Conservation (phyloP, 2,113 vertebrate genomes). For the Stegastes partitus region DNA sequence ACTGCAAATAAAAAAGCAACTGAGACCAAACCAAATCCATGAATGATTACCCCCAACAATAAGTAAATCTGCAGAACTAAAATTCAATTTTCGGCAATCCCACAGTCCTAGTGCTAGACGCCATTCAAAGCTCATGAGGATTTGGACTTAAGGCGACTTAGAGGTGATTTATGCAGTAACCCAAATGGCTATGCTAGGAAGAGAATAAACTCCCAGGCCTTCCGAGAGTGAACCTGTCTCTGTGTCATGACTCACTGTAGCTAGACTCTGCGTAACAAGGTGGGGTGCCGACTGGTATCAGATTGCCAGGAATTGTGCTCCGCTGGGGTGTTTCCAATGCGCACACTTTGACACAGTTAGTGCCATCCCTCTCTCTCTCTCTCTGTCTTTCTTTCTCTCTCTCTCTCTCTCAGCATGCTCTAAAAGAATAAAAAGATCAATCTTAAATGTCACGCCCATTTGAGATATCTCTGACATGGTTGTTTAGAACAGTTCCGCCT, state of each 20-base stretch:
- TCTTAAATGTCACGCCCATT: constrained; percentile 61
- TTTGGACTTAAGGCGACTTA: constrained; percentile 83
- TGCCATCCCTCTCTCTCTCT: constrained; percentile 8
- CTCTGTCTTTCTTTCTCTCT: too few species aligned
- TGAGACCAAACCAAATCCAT: constrained; percentile 76
- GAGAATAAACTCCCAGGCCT: constrained; percentile 54
- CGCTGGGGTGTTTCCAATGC: constrained; percentile 41
- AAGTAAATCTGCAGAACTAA: constrained; percentile 80
- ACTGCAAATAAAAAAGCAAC: constrained; percentile 70
- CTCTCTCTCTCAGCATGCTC: constrained; percentile 14
- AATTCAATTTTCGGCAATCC: constrained; percentile 83
- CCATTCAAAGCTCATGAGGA: constrained; percentile 82
- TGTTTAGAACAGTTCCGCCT: constrained; percentile 50
- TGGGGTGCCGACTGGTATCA: constrained; percentile 50
- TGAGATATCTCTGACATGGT: constrained; percentile 36
- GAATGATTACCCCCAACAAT: constrained; percentile 81
- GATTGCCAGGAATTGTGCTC: constrained; percentile 57
- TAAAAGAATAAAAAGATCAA: constrained; percentile 23
- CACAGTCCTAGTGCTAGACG: constrained; percentile 74
- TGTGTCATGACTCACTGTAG: constrained; percentile 67
- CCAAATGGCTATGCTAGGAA: constrained; percentile 65
- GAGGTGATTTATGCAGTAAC: constrained; percentile 81
- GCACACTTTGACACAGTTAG: constrained; percentile 30
- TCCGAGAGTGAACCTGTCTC: constrained; percentile 57
- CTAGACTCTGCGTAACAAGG: constrained; percentile 55